These are phyloP conservation scores for Atlantisia rogersi DNA, from an alignment of 2,113 vertebrate genomes.

Conservation along the genomic window DNA sequence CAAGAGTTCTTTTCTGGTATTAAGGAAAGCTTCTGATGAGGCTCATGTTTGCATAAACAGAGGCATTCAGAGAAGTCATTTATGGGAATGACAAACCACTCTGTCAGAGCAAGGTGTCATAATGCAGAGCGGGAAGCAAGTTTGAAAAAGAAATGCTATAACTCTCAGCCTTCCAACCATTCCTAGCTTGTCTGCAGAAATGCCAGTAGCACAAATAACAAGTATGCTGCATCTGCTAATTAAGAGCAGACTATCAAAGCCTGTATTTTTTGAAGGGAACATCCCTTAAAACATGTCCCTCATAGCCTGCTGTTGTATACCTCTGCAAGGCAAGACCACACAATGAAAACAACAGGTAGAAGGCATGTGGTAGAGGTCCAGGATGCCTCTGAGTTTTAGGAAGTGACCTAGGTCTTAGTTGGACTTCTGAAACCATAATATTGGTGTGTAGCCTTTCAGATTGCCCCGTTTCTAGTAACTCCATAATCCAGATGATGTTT, in stretches of 20 bases:
- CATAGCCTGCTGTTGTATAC: fast-evolving
- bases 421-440: fast-evolving
- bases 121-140: neutral
- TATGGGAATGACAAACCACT: neutral
- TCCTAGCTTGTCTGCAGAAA: neutral
- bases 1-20: neutral
- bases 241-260: neutral
- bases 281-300: neutral
- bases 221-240: neutral
- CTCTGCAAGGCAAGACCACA: neutral
- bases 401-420: neutral
- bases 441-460: neutral
- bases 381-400: neutral
- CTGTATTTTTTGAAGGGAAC: neutral
- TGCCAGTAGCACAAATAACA: neutral
- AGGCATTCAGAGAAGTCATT: neutral
- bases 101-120: neutral
- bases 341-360: fast-evolving
- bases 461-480: fast-evolving
- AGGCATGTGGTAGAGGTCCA: neutral
- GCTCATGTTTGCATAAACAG: neutral
- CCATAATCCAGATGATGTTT: neutral
- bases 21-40: neutral
- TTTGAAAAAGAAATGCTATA: fast-evolving
- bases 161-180: neutral